Conservation (phyloP, 2,797 vertebrate species). For the Hyperoplus immaculatus region DNA sequence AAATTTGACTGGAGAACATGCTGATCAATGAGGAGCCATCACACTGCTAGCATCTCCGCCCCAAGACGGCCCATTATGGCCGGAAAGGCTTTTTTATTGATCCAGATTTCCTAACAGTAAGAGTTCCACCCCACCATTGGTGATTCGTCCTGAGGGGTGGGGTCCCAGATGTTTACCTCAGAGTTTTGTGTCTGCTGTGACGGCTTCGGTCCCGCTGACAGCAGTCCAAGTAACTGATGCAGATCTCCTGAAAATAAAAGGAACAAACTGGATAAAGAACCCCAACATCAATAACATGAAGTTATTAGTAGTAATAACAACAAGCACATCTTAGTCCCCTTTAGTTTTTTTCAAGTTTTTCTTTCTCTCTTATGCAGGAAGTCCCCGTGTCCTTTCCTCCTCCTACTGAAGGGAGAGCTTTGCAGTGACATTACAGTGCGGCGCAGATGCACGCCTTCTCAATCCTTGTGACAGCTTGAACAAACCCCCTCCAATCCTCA, state of each 20-base stretch:
- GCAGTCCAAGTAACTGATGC: conserved; percentile 98
- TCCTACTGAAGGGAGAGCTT: conserved; percentile 38
- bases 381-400: conserved; percentile 22
- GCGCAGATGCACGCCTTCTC: conserved; percentile 76
- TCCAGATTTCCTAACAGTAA: conserved; percentile 17
- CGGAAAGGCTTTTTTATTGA: conserved; percentile 65
- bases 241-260: conserved; percentile 90
- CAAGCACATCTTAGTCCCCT: neutral
- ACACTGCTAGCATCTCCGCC: conserved; percentile 27
- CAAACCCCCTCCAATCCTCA: conserved; percentile 72
- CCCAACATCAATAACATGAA: conserved; percentile 9
- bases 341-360: conserved; percentile 14
- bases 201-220: conserved; percentile 96
- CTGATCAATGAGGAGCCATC: conserved; percentile 68
- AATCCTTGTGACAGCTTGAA: conserved; percentile 82
- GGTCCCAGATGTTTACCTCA: conserved; percentile 88
- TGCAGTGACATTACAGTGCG: conserved; percentile 68
- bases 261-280: conserved; percentile 30
- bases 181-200: conserved; percentile 95
- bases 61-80: conserved; percentile 40
- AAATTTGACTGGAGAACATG: conserved; percentile 46
- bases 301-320: neutral
- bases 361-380: conserved; percentile 14
- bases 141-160: conserved; percentile 50
- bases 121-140: too few species aligned